These are phyloP conservation scores for Phalacrocorax brasilianus DNA, from an alignment of 2,113 vertebrate genomes.

Conservation along the genomic window DNA sequence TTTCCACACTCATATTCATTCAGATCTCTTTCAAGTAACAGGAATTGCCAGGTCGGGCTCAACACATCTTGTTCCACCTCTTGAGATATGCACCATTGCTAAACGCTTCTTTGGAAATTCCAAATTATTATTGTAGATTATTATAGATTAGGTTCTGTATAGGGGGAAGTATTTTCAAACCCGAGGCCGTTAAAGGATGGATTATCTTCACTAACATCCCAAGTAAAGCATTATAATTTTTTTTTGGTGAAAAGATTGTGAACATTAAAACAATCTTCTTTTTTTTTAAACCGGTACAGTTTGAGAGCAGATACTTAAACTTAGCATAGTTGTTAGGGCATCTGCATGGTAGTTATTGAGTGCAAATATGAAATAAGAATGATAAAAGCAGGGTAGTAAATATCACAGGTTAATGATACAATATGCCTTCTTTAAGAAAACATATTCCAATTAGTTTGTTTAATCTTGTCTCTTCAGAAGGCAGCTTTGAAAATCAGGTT, in stretches of 20 bases:
- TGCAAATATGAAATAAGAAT: not conserved
- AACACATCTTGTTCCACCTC: not conserved
- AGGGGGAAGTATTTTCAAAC: not conserved
- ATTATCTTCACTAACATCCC: not conserved
- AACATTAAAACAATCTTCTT: not conserved
- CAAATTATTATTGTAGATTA: not conserved
- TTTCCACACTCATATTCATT: not conserved
- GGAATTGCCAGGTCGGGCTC: not conserved
- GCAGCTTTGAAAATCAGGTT: not conserved
- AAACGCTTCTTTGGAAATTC: not conserved
- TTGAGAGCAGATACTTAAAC: not conserved
- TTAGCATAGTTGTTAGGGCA: not conserved
- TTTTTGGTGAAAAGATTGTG: not conserved
- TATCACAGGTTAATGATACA: not conserved
- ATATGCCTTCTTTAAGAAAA: not conserved
- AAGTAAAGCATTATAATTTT: not conserved
- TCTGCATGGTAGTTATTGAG: not conserved
- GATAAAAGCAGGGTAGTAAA: not conserved
- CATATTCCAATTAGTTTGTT: not conserved
- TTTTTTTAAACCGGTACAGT: not conserved
- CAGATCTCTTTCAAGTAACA: not conserved
- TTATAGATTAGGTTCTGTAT: not conserved
- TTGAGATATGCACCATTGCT: not conserved
- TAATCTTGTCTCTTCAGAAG: not conserved
- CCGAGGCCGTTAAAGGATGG: not conserved